A percentile compares a stretch with the other conserved stretches of the same genome.
Evolutionary conservation across 2,797 vertebrate species (phyloP).

Genomic region (Sebastes glaucus): DNA sequence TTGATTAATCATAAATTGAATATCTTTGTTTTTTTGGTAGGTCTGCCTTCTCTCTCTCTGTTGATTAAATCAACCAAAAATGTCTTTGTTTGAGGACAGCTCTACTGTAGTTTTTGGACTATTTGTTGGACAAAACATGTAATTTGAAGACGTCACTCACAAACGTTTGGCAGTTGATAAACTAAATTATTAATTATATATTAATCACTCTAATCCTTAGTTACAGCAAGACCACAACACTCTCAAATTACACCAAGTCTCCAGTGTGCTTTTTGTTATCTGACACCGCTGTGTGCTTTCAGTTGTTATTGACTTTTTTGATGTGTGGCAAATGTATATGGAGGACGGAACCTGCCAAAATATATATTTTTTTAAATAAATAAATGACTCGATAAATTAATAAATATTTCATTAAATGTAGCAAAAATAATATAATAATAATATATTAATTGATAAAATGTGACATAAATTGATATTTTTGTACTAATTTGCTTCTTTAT

Average conservation of each 20-base stretch:
- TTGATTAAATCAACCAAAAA: too few relatives aligned
- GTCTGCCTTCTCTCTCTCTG: too few relatives aligned
- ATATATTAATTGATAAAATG: too few relatives aligned
- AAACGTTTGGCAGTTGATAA: not conserved
- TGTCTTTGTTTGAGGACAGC: fast-evolving
- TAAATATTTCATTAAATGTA: too few relatives aligned
- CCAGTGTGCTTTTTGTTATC: not conserved
- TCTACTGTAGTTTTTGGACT: not conserved
- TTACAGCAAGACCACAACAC: not conserved
- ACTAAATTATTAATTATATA: not conserved
- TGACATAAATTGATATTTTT: too few relatives aligned
- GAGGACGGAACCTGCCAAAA: too few relatives aligned
- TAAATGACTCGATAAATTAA: too few relatives aligned
- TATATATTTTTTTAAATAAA: too few relatives aligned
- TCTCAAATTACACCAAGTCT: not conserved
- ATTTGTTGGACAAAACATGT: not conserved
- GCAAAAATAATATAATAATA: too few relatives aligned
- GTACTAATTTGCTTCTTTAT: too few relatives aligned
- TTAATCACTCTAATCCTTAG: not conserved
- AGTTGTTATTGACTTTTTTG: not conserved
- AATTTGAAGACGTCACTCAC: not conserved
- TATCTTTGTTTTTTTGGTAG: not conserved
- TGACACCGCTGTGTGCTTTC: not conserved
- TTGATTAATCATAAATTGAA: not conserved
- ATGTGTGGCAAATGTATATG: not conserved